Evolutionary conservation across 2,888 invertebrate species (phyloP).

Genomic region (Cryptocephalus moraei): DNA sequence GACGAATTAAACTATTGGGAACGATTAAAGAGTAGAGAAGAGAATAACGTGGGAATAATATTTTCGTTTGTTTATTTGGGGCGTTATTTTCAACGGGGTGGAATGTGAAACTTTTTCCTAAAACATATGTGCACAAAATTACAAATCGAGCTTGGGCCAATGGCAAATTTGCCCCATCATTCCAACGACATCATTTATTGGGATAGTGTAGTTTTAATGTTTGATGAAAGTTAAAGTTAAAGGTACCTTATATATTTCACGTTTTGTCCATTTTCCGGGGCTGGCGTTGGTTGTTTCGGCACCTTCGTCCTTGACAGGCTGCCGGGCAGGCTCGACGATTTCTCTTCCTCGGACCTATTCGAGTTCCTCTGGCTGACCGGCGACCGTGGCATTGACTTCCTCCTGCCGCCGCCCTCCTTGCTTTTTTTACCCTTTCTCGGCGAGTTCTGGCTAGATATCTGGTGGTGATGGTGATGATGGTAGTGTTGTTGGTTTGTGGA

Average conservation of each 20-base stretch:
- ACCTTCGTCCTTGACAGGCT: conserved; percentile 55
- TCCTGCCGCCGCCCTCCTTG: conserved; percentile 56
- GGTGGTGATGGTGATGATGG: no score
- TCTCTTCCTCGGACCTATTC: conserved; percentile 29
- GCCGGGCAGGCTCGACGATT: conserved; percentile 32
- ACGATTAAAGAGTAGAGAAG: no score
- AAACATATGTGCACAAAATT: no score
- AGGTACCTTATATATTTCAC: conserved; percentile 3
- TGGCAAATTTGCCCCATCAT: neutral
- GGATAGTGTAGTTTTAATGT: no score
- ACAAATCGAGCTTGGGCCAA: neutral
- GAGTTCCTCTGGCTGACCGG: conserved; percentile 40
- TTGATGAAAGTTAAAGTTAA: no score
- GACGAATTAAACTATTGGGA: no score
- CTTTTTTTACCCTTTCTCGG: conserved; percentile 52
- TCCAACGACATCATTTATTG: no score
- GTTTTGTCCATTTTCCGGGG: conserved; percentile 4
- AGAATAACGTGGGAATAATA: no score
- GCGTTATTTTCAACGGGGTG: no score
- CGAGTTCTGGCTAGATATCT: conserved; percentile 31
- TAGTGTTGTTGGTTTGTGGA: conserved; percentile 3
- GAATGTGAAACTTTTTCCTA: no score
- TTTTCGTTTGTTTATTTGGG: no score
- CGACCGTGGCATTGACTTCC: conserved; percentile 53
- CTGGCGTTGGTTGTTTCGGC: conserved; percentile 21